Evolutionary conservation across 2,113 vertebrate species (phyloP), one percentile per base, ranked within the genome.

Genomic region (Ovibos moschatus): DNA sequence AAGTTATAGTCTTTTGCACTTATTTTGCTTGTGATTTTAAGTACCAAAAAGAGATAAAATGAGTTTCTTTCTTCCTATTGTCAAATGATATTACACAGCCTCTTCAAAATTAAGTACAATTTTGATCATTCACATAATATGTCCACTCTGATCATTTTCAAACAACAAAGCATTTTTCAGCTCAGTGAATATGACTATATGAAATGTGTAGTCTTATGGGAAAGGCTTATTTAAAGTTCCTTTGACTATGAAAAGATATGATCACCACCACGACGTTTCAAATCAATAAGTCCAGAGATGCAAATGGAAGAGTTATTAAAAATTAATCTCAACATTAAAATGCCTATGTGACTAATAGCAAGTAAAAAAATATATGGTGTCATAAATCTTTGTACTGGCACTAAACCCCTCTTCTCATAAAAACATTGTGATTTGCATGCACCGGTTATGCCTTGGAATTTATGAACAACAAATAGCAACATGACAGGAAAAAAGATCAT

Each of bases 271-370:
- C n/a, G 25, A 88, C 28, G 36, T 96, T 95, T 93, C 94, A 97
- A 94, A 96, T 98, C 97, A 97, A 33, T 96, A 97, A 91, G 1
- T 2, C 82, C 86, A 55, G 45, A 96, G 78, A 93, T 98, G 90
- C 94, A 98, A 98, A 98, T 89, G 97, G 58, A 98, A 91, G 62
- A 97, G 53, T 95, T 98, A 97, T 98, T 99, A 98, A 98, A 98
- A 98, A 98, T 97, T 98, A 98, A 98, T 98, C 40, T 93, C 45
- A 91, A 45, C 50, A 93, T 98, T 98, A 98, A 98, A 98, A 98
- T 97, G 43, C 23, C 33, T 97, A 13, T 98, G 19, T 98, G 91
- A 98, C 78, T 97, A 98, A 96, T 92, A 97, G 82, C 55, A 92
- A 98, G 53, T 98, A 97, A 98, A 97, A 76, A 97, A 97, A 96